Base-by-base conservation (phyloP, 1,140 invertebrate species). In the Papilio aristodemus region DNA sequence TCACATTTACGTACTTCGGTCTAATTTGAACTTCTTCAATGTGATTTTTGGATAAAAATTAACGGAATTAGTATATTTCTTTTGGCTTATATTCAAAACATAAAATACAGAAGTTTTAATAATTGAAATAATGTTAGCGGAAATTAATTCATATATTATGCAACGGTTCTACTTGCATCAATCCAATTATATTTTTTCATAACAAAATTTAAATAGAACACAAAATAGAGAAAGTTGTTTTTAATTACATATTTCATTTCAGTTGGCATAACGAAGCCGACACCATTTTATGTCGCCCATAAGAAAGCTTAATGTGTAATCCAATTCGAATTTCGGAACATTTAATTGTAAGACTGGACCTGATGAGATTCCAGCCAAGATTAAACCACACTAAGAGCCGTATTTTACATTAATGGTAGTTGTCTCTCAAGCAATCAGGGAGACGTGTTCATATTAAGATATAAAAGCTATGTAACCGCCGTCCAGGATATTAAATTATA, bases 271-370 rank as follows among this genome's bases (percentile, higher is more conserved):
- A 81, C 73, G 77, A 80, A 78, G 78, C 69, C 74, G 68, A 82
- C 80, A 80, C 76, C 70, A 70, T 77, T 86, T 86, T 79, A 84
- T 81, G 71, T 78, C 64, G 54, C 62, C 67, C 73, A 80, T 81
- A 81, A 81, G 77, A 80, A 82, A 76, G 46, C 68, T 83, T 77
- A 81, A 82, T 76, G 75, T 72, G 77, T 79, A 83, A 78, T 81
- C 71, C 71, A 80, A 78, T 79, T 85, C 71, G 69, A 72, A 71
- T 80, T 81, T 85, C 80, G 76, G 80, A 77, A 62, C 75, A 69
- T 75, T 80, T 84, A 78, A 76, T 79, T 79, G 79, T 81, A 73
- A 50, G 69, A 63, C 46, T 70, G 58, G 19, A 64, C 70, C 74
- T 74, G 76, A 79, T 84, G 75, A 79, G 75, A 79, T 76, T 64